A percentile compares a stretch with the other conserved stretches of the same genome.
Conservation (phyloP, 1,140 invertebrate species). For the Pseudoatta argentina region DNA sequence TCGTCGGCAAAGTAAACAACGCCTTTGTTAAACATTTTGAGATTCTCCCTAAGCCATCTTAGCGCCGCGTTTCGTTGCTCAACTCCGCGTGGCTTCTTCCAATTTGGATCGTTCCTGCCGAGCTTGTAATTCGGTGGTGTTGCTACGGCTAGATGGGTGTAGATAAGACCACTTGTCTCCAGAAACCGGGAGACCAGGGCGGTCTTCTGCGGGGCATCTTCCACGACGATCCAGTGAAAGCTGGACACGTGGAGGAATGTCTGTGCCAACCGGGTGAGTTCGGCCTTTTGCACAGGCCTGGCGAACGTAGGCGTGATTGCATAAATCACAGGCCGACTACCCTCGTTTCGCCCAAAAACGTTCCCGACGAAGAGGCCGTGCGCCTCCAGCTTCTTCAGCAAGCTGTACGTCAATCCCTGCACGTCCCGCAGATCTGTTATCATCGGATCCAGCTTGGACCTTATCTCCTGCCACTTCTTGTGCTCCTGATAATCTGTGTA, state of each 20-base stretch:
- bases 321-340: conserved; percentile 88
- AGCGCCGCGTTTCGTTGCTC: conserved; percentile 97
- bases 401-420: conserved; percentile 6
- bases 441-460: conserved; percentile 46
- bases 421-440: conserved; percentile 63
- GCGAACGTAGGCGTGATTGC: conserved; percentile 97
- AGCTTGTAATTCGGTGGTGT: conserved; percentile 90
- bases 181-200: conserved; percentile 94
- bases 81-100: conserved; percentile 97
- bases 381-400: conserved; percentile 52
- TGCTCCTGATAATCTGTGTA: conserved; percentile 73
- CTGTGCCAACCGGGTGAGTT: conserved; percentile 96
- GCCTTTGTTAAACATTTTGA: conserved; percentile 87
- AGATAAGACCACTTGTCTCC: conserved; percentile 89
- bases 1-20: conserved; percentile 99
- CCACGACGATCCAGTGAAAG: conserved; percentile 98
- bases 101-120: conserved; percentile 91
- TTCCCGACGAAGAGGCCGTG: not conserved
- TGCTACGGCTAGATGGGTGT: conserved; percentile 91
- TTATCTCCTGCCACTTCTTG: conserved; percentile 67
- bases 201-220: conserved; percentile 93
- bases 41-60: conserved; percentile 93
- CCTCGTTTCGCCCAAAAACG: not conserved
- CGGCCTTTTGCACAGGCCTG: conserved; percentile 97
- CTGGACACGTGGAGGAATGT: conserved; percentile 95